Conservation (phyloP, 2,888 invertebrate species). For the Brachycybe producta region DNA sequence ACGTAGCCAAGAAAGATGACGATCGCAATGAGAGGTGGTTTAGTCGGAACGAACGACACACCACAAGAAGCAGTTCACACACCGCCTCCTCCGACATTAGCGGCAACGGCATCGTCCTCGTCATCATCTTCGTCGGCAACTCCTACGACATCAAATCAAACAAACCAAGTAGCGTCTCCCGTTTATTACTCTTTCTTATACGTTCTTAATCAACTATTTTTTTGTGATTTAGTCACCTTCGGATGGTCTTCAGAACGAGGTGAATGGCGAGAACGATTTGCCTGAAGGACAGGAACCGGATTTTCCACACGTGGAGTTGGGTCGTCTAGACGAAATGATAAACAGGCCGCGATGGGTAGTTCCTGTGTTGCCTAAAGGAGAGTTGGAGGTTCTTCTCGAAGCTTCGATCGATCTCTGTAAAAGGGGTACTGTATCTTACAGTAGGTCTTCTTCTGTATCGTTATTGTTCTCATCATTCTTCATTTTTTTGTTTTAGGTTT, state of each 20-base stretch:
- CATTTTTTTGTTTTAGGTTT: conserved; percentile 43
- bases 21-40: conserved; percentile 33
- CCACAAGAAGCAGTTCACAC: conserved; percentile 6
- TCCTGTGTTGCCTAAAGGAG: conserved; percentile 90
- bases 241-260: neutral
- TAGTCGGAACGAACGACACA: conserved; percentile 29
- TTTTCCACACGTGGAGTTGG: conserved; percentile 77
- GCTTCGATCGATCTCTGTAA: conserved; percentile 75
- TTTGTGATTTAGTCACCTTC: too few species aligned
- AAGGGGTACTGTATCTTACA: conserved; percentile 46
- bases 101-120: too few species aligned
- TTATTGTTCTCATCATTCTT: too few species aligned
- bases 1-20: conserved; percentile 27
- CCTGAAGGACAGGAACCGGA: conserved; percentile 40
- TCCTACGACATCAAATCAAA: too few species aligned
- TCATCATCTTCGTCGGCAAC: too few species aligned
- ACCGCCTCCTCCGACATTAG: neutral
- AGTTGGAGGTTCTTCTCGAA: conserved; percentile 78
- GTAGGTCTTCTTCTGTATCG: conserved; percentile 6
- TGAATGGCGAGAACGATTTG: conserved; percentile 5
- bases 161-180: too few species aligned
- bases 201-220: too few species aligned
- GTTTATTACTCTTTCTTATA: too few species aligned
- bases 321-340: conserved; percentile 86
- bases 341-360: conserved; percentile 94